phyloP scores from a whole-genome alignment of 2,888 invertebrate species.

The Pantelozetes paolii region DNA sequence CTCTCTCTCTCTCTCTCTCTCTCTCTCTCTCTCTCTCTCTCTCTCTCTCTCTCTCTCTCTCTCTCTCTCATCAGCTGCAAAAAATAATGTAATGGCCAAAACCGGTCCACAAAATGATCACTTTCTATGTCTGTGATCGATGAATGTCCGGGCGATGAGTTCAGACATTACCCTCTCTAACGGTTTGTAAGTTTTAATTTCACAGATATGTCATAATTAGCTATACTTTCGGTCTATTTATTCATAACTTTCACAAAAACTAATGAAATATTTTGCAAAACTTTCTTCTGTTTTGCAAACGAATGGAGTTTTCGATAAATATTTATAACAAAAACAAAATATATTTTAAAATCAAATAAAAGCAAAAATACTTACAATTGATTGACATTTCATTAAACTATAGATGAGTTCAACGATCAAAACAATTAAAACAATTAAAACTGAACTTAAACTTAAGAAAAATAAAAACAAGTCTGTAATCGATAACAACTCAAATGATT shows the following conservation, averaged over 20 bases:
- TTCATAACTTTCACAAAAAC: neutral
- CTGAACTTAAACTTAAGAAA: neutral
- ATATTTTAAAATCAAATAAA: too few relatives aligned
- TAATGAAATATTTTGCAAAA: too few relatives aligned
- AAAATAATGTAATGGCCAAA: constrained; percentile 9
- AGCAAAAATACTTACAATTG: too few relatives aligned
- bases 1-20: too few relatives aligned
- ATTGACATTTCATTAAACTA: too few relatives aligned
- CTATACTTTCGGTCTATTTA: neutral
- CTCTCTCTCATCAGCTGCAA: neutral
- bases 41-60: neutral
- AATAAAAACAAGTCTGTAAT: neutral
- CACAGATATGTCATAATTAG: constrained; percentile 7
- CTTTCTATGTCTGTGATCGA: constrained; percentile 15
- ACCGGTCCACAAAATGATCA: neutral
- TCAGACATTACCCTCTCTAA: constrained; percentile 26
- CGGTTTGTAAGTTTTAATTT: neutral
- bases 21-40: too few relatives aligned
- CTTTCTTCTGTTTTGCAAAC: too few relatives aligned
- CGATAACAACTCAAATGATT: neutral
- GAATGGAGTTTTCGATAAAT: too few relatives aligned
- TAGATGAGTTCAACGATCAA: too few relatives aligned
- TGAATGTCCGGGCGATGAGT: constrained; percentile 10
- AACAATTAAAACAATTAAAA: too few relatives aligned
- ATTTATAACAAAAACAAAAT: too few relatives aligned